phyloP scores from a whole-genome alignment of 2,797 vertebrate species.

The Psittacula echo region DNA sequence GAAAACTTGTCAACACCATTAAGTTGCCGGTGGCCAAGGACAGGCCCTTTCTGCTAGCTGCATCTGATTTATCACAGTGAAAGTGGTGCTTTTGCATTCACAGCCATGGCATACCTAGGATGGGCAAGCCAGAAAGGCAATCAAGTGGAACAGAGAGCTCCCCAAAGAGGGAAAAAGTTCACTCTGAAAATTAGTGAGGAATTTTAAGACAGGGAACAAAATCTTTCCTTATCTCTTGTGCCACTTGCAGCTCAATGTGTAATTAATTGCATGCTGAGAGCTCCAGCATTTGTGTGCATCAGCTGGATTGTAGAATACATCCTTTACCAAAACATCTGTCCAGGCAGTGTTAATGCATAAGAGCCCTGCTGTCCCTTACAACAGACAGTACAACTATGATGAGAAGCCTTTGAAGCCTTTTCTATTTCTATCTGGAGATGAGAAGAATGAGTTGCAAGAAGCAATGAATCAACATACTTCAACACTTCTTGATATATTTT shows the following conservation, averaged over 20 bases:
- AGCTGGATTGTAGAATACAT: not conserved
- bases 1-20: not conserved
- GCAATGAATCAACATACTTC: not conserved
- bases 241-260: not conserved
- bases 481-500: not conserved
- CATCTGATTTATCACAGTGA: not conserved
- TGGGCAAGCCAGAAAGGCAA: not conserved
- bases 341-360: not conserved
- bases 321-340: not conserved
- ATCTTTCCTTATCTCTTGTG: not conserved
- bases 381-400: not conserved
- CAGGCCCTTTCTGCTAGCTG: not conserved
- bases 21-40: not conserved
- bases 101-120: not conserved
- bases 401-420: not conserved
- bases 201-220: not conserved
- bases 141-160: not conserved
- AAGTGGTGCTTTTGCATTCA: not conserved
- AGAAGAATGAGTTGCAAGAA: not conserved
- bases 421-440: not conserved
- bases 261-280: not conserved
- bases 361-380: not conserved
- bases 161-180: not conserved
- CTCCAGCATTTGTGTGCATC: not conserved
- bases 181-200: not conserved